Base-by-base conservation (phyloP, 2,113 vertebrate species). In the Vombatus ursinus region DNA sequence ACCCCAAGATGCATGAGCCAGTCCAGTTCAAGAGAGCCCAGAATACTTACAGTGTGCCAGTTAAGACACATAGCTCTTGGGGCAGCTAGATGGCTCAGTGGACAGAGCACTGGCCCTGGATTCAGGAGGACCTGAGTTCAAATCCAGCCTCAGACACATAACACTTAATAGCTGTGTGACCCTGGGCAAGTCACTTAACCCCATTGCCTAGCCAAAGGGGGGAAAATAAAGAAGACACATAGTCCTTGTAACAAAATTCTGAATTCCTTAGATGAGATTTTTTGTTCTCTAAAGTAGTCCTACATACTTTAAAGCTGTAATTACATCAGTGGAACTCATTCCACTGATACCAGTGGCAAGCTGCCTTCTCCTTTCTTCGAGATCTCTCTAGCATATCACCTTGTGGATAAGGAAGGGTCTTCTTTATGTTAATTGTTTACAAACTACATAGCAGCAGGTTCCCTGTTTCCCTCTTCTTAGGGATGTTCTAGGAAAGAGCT, bases 201-300 rank as follows among this genome's bases (percentile, higher is more conserved):
- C 48, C 48, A 49, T 49, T 49, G 48, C 48, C 48, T 49, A 49
- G 48, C 48, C 48, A 49, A 49, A 49, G 48, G 48, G 2, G 5
- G 5, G 5, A 49, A 49, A 49, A 49, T 3, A 49, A 49, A 49
- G 48, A 84, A 44, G 68, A 84, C 16, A 16, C 37, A 1, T 0
- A 37, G 48, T 93, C 95, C 90, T 90, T 92, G 7, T 54, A 92
- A 93, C 51, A 91, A 95, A 97, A 91, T 91, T 37, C 68, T 22
- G 37, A 84, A 6, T 84, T 84, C 37, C 68, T 44, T 84, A 22
- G 5, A 44, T 84, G 37, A 19, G 1, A 44, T 77, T 84, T 22
- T 84, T 37, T 84, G n/a, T 84, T 22, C 16, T 84, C 14, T 44
- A 19, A 44, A 84, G 16, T 84, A 22, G 37, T 16, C 10, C 7